phyloP scores from a whole-genome alignment of 2,888 invertebrate genomes.

The Apamea sordens region DNA sequence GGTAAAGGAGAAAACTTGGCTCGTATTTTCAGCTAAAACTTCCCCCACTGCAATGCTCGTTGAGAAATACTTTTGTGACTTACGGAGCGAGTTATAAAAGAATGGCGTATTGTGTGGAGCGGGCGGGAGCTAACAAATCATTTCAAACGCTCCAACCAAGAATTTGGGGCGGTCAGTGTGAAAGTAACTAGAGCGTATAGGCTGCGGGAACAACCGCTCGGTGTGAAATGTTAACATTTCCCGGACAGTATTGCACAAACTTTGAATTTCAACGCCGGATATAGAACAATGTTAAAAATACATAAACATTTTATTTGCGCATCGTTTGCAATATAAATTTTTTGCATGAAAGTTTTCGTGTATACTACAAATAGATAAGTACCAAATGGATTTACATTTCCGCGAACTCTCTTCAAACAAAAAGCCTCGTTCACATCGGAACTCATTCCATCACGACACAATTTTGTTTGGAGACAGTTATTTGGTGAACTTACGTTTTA shows the following conservation, averaged over 20 bases:
- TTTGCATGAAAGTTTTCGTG: conserved; percentile 34
- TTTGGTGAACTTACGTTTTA: conserved; percentile 66
- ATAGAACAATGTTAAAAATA: conserved; percentile 54
- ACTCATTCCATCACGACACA: conserved; percentile 56
- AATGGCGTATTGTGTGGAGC: conserved; percentile 80
- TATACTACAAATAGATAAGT: not conserved
- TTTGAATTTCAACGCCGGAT: conserved; percentile 60
- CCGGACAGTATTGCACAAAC: conserved; percentile 62
- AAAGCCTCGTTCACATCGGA: conserved; percentile 50
- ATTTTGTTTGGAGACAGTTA: conserved; percentile 71
- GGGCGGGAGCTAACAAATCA: conserved; percentile 80
- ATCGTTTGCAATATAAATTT: conserved; percentile 37
- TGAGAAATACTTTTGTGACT: conserved; percentile 87
- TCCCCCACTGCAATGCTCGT: conserved; percentile 84
- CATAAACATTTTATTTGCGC: conserved; percentile 52
- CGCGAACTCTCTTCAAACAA: conserved; percentile 53
- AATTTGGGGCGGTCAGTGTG: conserved; percentile 74
- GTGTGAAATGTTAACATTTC: conserved; percentile 64
- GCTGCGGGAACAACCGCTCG: conserved; percentile 61
- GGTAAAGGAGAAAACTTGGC: conserved; percentile 87
- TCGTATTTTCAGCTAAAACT: conserved; percentile 88
- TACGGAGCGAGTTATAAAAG: conserved; percentile 85
- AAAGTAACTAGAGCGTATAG: conserved; percentile 65
- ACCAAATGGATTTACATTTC: conserved; percentile 33
- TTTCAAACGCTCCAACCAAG: conserved; percentile 73